Base-by-base conservation (phyloP, 1,140 invertebrate genomes). In the Cydia fagiglandana region DNA sequence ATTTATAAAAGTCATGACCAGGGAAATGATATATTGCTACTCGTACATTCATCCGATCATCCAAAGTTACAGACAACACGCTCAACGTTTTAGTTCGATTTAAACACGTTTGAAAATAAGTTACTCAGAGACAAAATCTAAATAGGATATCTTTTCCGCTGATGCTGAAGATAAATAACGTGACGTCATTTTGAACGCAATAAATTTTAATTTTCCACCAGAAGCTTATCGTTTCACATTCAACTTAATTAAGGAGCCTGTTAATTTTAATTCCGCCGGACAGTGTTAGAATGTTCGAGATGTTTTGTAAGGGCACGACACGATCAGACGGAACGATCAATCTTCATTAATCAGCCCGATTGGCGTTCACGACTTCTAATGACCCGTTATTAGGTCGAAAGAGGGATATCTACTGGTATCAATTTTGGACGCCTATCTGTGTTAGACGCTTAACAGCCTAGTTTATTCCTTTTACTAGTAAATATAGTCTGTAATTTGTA, bases 321-420 rank as follows among this genome's bases (percentile, higher is more conserved):
- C 38, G 75, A 78, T 80, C 74, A 79, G 78, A 80, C 76, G 73
- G 38, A 15, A 66, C 73, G 47, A 83, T 80, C 70, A 83, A 83
- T 83, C 79, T 80, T 80, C 81, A 81, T 83, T 83, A 80, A 83
- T 83, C 79, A 80, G 77, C 76, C 66, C 34, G 78, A 75, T 76
- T 78, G 74, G 73, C 80, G 78, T 78, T 79, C 74, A 70, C 66
- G 66, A 81, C 77, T 80, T 79, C 77, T 83, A 83, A 83, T 78
- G 81, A 78, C 81, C 78, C 66, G 77, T 79, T 79, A 81, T 83
- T 77, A 79, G 75, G 76, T 75, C 73, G 56, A 73, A n/a, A 10
- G 66, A 70, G 66, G 34, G 66, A 41, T 45, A 70, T 70, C 66
- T 70, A 70, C 66, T 70, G 66, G 66, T 70, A 70, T 70, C 34